Percentiles rank a stretch among this genome's conserved stretches.
phyloP scores from a whole-genome alignment of 1,140 invertebrate genomes.

The Leptonema lineaticorne region DNA sequence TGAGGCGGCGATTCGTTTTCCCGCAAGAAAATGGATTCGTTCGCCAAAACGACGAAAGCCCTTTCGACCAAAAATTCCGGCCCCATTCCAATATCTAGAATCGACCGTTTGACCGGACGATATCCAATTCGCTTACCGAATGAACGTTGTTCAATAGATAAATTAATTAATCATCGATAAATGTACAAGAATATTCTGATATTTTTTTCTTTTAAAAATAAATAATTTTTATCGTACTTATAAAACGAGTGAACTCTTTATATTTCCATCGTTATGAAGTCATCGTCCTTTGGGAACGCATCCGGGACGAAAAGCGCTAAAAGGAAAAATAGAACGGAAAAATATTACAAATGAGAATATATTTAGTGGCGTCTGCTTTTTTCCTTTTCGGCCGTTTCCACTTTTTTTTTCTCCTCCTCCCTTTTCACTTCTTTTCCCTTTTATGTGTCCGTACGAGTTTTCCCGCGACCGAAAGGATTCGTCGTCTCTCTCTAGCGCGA shows the following conservation, averaged over 20 bases:
- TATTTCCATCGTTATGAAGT: background rate
- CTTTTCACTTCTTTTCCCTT: background rate
- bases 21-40: conserved; percentile 36
- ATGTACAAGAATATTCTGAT: no score
- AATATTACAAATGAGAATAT: conserved; percentile 28
- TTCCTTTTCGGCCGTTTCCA: conserved; percentile 11
- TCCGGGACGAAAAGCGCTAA: background rate
- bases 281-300: background rate
- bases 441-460: background rate
- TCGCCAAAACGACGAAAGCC: conserved; percentile 19
- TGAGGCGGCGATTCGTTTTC: conserved; percentile 33
- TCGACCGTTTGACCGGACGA: background rate
- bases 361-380: conserved; percentile 27
- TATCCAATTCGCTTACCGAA: background rate
- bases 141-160: background rate
- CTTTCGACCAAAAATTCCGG: conserved; percentile 19
- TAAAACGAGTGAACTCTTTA: background rate
- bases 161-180: background rate
- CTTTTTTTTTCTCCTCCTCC: conserved; percentile 7
- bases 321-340: conserved; percentile 11
- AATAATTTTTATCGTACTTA: no score
- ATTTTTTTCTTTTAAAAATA: no score
- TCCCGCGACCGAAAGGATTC: background rate
- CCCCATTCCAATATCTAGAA: background rate
- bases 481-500: background rate